These are phyloP conservation scores for Sylvicola cinctus DNA, from an alignment of 2,888 invertebrate species.

Conservation along the genomic window DNA sequence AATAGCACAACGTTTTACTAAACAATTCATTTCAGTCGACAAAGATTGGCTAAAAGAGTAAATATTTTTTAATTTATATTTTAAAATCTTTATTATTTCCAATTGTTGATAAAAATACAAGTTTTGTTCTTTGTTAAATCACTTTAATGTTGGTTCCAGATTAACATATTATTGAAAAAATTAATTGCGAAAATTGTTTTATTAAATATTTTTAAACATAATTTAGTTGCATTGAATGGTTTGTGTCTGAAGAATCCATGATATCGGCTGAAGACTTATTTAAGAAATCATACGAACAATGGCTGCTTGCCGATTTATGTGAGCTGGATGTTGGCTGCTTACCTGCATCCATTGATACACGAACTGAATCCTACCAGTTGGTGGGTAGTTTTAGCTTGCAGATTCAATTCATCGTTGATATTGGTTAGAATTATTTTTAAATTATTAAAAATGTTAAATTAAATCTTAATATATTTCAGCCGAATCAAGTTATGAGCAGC, in stretches of 20 bases:
- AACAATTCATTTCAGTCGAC: too few relatives aligned
- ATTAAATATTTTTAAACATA: too few relatives aligned
- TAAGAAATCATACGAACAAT: constrained; percentile 29
- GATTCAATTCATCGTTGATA: constrained; percentile 27
- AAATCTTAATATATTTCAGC: constrained; percentile 3
- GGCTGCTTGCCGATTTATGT: constrained; percentile 29
- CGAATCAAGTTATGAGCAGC: constrained; percentile 8
- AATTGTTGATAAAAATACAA: too few relatives aligned
- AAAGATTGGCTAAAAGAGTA: too few relatives aligned
- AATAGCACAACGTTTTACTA: too few relatives aligned
- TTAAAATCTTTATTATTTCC: too few relatives aligned
- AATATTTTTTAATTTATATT: too few relatives aligned
- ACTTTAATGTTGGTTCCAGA: too few relatives aligned
- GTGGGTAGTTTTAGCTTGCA: constrained; percentile 29
- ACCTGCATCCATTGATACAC: constrained; percentile 23
- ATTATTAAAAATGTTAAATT: neutral
- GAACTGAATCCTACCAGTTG: constrained; percentile 19
- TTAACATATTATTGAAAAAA: too few relatives aligned
- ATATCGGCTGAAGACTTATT: constrained; percentile 19
- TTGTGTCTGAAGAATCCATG: constrained; percentile 4
- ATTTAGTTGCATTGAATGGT: constrained; percentile 6
- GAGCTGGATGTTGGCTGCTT: constrained; percentile 28
- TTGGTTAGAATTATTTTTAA: constrained; percentile 24
- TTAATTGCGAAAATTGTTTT: too few relatives aligned
- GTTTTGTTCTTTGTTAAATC: too few relatives aligned